A percentile compares a stretch with the other conserved stretches of the same genome.
These are phyloP conservation scores for Spea hammondii DNA, from an alignment of 2,797 vertebrate species.

Conservation along the genomic window DNA sequence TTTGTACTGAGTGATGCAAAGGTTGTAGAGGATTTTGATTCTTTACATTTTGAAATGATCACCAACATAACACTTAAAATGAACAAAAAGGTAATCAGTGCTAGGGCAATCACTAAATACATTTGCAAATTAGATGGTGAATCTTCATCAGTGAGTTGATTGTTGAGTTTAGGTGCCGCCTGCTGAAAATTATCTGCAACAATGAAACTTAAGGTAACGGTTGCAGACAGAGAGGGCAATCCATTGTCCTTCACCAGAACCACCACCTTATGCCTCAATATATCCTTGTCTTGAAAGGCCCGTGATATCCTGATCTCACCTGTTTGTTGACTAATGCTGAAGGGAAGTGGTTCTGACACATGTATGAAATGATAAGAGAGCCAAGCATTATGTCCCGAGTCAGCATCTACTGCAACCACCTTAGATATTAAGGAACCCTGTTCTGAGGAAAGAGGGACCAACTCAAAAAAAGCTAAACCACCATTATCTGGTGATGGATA, in stretches of 20 bases:
- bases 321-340: conserved; percentile 74
- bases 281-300: conserved; percentile 72
- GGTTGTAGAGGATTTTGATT: neutral
- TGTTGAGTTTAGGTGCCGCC: conserved; percentile 61
- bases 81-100: conserved; percentile 36
- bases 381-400: conserved; percentile 75
- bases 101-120: conserved; percentile 37
- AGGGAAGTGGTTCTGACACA: conserved; percentile 72
- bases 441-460: conserved; percentile 62
- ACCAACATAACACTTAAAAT: conserved; percentile 43
- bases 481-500: conserved; percentile 35
- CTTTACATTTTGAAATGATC: conserved; percentile 33
- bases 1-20: conserved; percentile 30
- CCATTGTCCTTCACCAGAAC: conserved; percentile 75
- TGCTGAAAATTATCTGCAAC: conserved; percentile 62
- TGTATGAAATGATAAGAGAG: conserved; percentile 73
- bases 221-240: conserved; percentile 61
- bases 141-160: conserved; percentile 58
- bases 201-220: conserved; percentile 38
- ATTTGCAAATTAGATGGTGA: conserved; percentile 6
- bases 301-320: conserved; percentile 76
- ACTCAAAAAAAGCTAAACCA: conserved; percentile 43
- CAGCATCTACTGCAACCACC: conserved; percentile 79
- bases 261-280: conserved; percentile 70
- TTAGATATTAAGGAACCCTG: conserved; percentile 80